A percentile compares a stretch with the other conserved stretches of the same genome.
These are phyloP conservation scores for Zaprionus davidi DNA, from an alignment of 1,140 invertebrate genomes.

Conservation along the genomic window DNA sequence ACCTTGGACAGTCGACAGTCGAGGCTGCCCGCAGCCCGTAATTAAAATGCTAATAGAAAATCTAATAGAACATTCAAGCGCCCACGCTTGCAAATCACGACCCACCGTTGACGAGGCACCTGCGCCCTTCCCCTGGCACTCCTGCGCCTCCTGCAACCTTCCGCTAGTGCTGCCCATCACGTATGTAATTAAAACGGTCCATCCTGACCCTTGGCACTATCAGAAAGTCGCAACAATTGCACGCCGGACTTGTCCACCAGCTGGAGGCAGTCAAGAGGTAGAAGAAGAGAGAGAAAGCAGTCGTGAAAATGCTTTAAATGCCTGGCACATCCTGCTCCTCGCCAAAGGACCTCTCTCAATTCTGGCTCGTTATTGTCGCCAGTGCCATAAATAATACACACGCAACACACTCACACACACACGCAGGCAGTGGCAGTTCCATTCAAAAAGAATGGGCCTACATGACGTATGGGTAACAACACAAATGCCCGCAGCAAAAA, in stretches of 20 bases:
- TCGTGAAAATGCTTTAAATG: constrained; percentile 47
- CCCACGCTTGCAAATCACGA: constrained; percentile 19
- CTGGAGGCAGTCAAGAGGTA: constrained; percentile 31
- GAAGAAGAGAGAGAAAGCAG: not conserved
- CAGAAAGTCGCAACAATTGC: constrained; percentile 11
- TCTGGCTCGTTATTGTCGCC: constrained; percentile 20
- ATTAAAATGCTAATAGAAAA: constrained; percentile 62
- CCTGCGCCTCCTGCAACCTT: not conserved
- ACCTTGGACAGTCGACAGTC: constrained; percentile 4
- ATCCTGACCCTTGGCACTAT: not conserved
- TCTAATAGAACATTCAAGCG: constrained; percentile 31
- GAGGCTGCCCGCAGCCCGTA: constrained; percentile 19
- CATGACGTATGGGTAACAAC: constrained; percentile 41
- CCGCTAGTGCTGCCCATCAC: constrained; percentile 13
- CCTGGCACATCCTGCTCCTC: constrained; percentile 32
- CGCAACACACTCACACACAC: constrained; percentile 19
- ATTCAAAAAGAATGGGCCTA: constrained; percentile 23
- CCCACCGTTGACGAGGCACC: not conserved
- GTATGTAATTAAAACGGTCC: constrained; percentile 52
- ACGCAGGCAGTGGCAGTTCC: not conserved
- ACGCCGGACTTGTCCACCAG: constrained; percentile 15
- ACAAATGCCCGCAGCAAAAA: not conserved
- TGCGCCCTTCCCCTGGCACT: not conserved
- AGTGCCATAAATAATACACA: constrained; percentile 68
- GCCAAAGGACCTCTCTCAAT: constrained; percentile 1